Evolutionary conservation across 1,140 invertebrate species (phyloP), one percentile per base, ranked within the genome.

Genomic region (Drosophila gunungcola): DNA sequence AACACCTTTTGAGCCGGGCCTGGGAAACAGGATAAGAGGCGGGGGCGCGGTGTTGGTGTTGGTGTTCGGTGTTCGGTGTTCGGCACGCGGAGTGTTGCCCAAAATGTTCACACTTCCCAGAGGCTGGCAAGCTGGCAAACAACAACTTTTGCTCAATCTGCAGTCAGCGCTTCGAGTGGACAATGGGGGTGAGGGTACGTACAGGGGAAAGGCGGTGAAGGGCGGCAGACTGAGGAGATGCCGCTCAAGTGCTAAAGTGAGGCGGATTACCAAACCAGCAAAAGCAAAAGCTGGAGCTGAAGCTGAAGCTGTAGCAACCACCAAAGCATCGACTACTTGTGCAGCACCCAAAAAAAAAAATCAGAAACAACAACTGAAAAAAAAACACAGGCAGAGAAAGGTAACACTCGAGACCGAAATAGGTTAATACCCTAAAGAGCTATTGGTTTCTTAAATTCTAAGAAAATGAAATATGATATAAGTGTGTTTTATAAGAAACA

Each of bases 41-140:
- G 7, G 21, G 5, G 27, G 38, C 21, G 34, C 21, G 21, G 38
- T 7, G n/a, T n/a, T n/a, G n/a, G n/a, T n/a, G n/a, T n/a, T n/a
- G n/a, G n/a, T n/a, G 36, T 21, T n/a, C n/a, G 45, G 42, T 32
- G 51, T 41, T 7, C 36, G 36, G 9, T 3, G 36, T 11, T 38
- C 52, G 9, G 60, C 57, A 48, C 65, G 74, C 80, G 78, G 84
- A 88, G 84, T 89, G 84, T 88, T 84, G 80, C 84, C 84, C 84
- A 89, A 88, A 88, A 88, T 88, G 84, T 88, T 88, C 84, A 88
- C 84, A 88, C 84, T 88, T 88, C 84, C 83, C 80, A 84, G 77
- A 84, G 77, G 77, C 80, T 77, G 69, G 54, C 57, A 77, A 63
- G 52, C 74, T 61, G 27, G 42, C 56, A 73, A 76, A 64, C 62